Evolutionary conservation across 2,888 invertebrate species (phyloP).

Genomic region (Aleiodes testaceus): DNA sequence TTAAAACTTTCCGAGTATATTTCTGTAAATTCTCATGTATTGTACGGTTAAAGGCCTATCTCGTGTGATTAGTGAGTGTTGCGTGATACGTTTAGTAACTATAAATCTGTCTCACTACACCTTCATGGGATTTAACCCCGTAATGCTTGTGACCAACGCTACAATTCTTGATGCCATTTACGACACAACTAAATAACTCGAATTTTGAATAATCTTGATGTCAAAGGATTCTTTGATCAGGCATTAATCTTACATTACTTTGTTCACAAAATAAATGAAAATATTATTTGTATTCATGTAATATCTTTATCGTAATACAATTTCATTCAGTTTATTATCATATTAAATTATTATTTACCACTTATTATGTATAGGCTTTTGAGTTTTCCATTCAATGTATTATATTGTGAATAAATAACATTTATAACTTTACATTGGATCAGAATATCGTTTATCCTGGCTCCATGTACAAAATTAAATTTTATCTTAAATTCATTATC

Average conservation of each 20-base stretch:
- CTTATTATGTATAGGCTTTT: background rate
- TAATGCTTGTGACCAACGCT: constrained; percentile 28
- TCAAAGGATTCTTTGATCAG: background rate
- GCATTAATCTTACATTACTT: no score
- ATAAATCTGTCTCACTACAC: constrained; percentile 27
- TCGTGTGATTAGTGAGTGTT: constrained; percentile 22
- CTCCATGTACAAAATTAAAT: background rate
- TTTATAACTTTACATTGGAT: background rate
- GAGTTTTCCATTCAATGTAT: constrained; percentile 3
- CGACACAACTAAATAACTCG: constrained; percentile 8
- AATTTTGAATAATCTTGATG: background rate
- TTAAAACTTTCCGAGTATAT: constrained; percentile 7
- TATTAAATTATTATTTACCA: background rate
- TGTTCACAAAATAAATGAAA: no score
- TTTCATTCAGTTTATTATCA: background rate
- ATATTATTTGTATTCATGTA: no score
- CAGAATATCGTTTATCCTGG: background rate
- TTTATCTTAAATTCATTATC: constrained; percentile 3
- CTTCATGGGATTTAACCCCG: constrained; percentile 12
- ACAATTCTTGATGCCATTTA: constrained; percentile 10
- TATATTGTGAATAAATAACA: constrained; percentile 12
- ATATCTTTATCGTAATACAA: background rate
- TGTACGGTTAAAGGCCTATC: constrained; percentile 21
- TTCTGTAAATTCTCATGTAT: constrained; percentile 11
- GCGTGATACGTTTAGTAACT: constrained; percentile 26